phyloP scores from a whole-genome alignment of 2,797 vertebrate genomes.

The Neomorphus geoffroyi region DNA sequence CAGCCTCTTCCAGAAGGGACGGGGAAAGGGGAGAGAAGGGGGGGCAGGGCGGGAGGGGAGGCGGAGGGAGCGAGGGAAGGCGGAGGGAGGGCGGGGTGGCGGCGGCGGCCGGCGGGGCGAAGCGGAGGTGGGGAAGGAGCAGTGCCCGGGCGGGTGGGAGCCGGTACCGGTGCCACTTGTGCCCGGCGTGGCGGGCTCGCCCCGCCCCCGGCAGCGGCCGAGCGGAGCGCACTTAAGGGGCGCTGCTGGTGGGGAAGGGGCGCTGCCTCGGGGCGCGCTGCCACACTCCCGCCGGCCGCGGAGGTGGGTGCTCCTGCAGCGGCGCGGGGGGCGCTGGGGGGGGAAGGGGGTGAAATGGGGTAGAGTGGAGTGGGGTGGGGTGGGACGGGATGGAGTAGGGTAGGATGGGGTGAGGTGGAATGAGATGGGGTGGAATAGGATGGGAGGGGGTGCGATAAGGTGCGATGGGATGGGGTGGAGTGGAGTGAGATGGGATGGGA shows the following conservation, averaged over 20 bases:
- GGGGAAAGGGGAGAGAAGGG: neutral
- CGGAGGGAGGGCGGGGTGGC: neutral
- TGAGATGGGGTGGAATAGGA: too few species aligned
- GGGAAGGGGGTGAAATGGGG: too few species aligned
- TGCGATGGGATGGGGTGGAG: too few species aligned
- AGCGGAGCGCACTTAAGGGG: neutral
- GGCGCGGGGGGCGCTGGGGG: rapidly evolving
- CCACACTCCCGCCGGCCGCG: neutral
- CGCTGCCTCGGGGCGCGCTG: neutral
- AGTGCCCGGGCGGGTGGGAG: neutral
- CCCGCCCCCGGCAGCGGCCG: neutral
- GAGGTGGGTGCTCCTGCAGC: neutral
- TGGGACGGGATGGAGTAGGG: too few species aligned
- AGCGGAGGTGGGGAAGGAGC: neutral
- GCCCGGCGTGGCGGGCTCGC: neutral
- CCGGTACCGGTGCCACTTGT: neutral
- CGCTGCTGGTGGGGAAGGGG: neutral
- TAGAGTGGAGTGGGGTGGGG: too few species aligned
- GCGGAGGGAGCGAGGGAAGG: neutral
- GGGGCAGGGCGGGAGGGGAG: neutral
- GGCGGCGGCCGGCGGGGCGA: neutral
- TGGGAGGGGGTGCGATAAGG: too few species aligned
- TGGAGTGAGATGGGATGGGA: too few species aligned
- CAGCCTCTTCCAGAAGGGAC: too few species aligned
- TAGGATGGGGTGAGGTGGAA: too few species aligned